Conservation (phyloP, 2,888 invertebrate genomes). For the Drosophila anomalipes region DNA sequence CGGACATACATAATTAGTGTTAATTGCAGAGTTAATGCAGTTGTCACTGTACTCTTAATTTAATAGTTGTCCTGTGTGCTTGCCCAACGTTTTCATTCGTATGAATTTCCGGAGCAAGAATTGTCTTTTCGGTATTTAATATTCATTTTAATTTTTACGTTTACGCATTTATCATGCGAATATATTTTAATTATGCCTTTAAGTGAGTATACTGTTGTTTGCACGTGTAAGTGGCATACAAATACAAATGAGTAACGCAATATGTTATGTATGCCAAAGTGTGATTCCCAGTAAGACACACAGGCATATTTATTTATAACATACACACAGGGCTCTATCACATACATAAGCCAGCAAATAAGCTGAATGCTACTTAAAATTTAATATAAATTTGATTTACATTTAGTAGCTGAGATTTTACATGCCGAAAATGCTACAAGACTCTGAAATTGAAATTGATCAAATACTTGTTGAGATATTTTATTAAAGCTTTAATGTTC, state of each 20-base stretch:
- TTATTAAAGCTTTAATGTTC: background rate
- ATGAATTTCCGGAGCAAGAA: background rate
- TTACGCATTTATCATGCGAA: constrained; percentile 50
- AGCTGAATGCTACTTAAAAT: background rate
- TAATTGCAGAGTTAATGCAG: constrained; percentile 77
- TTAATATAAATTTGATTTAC: background rate
- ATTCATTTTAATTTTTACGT: constrained; percentile 37
- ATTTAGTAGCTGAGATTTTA: background rate
- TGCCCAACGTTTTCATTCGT: constrained; percentile 5
- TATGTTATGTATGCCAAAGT: background rate
- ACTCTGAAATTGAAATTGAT: background rate
- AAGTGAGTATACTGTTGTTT: constrained; percentile 56
- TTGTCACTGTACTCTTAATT: constrained; percentile 61
- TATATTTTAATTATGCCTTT: constrained; percentile 68
- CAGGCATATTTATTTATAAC: background rate
- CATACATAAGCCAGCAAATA: background rate
- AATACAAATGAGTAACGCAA: background rate
- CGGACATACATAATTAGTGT: constrained; percentile 72
- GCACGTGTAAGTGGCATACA: constrained; percentile 9
- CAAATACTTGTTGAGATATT: background rate
- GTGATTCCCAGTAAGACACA: background rate
- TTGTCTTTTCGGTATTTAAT: constrained; percentile 3
- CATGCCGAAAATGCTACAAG: background rate
- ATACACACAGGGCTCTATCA: background rate
- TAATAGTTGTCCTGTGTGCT: constrained; percentile 31